Conservation (phyloP, 92 coral and sea anemone species). For the Zoanthus sociatus region DNA sequence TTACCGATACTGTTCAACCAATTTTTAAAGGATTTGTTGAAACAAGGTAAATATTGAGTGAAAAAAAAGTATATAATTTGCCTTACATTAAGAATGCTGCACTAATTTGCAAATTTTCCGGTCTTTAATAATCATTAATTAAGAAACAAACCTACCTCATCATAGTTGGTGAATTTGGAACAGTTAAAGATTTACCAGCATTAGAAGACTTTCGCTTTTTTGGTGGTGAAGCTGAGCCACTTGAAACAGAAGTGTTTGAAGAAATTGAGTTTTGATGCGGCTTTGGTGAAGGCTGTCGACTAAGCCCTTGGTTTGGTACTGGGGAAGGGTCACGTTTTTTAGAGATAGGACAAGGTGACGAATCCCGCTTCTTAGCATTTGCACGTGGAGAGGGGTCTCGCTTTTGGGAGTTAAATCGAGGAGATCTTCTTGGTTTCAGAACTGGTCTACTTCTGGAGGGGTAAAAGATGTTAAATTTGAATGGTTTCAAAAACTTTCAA, state of each 20-base stretch:
- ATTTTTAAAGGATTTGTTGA: too few species aligned
- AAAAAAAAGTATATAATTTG: too few species aligned
- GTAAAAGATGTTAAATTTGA: background rate
- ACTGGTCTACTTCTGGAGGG: slow-evolving; percentile 8
- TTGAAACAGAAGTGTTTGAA: slow-evolving; percentile 12
- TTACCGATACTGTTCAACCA: too few species aligned
- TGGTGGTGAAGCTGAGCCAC: slow-evolving; percentile 42
- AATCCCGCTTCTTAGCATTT: background rate
- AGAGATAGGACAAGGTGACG: background rate
- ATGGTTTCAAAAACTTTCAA: background rate
- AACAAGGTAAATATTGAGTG: too few species aligned
- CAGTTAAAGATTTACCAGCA: slow-evolving; percentile 60
- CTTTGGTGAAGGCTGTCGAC: slow-evolving; percentile 24
- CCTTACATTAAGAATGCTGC: too few species aligned
- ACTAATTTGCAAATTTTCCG: too few species aligned
- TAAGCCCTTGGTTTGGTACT: background rate
- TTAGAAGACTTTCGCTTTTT: slow-evolving; percentile 69
- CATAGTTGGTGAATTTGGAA: slow-evolving; percentile 77
- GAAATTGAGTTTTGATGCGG: slow-evolving; percentile 2
- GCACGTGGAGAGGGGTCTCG: slow-evolving; percentile 15
- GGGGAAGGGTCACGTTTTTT: background rate
- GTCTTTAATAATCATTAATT: background rate
- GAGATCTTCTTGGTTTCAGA: slow-evolving; percentile 30
- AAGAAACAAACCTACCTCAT: slow-evolving; percentile 64
- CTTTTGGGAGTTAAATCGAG: slow-evolving; percentile 6